These are phyloP conservation scores for Poecilia picta DNA, from an alignment of 2,797 vertebrate species.

Conservation along the genomic window DNA sequence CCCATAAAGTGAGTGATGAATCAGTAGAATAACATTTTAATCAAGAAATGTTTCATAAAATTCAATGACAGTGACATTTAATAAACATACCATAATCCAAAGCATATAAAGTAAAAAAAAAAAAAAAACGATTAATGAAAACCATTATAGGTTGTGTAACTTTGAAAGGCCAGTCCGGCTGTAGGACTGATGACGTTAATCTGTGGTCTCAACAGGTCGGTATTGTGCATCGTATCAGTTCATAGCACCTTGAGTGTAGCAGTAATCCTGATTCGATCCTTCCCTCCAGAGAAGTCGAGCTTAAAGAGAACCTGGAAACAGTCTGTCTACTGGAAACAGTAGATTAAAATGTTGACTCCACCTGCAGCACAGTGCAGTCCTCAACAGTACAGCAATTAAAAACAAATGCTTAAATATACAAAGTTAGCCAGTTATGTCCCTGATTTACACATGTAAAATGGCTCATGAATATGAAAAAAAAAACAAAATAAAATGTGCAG, in stretches of 20 bases:
- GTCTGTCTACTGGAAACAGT: constrained; percentile 50
- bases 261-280: constrained; percentile 29
- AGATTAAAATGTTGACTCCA: constrained; percentile 24
- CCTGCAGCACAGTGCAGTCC: constrained; percentile 60
- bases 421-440: constrained; percentile 62
- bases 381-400: constrained; percentile 43
- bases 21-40: constrained; percentile 61
- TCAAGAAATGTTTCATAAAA: constrained; percentile 64
- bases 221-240: constrained; percentile 36
- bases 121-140: constrained; percentile 28
- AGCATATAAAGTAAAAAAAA: constrained; percentile 42
- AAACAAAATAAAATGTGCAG: constrained; percentile 49
- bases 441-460: constrained; percentile 70
- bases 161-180: constrained; percentile 26
- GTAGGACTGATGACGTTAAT: constrained; percentile 13
- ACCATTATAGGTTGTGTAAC: constrained; percentile 43
- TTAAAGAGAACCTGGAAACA: constrained; percentile 30
- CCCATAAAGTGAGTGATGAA: background rate
- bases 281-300: constrained; percentile 25
- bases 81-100: constrained; percentile 54
- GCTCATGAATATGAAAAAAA: constrained; percentile 51
- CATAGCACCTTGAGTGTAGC: constrained; percentile 56
- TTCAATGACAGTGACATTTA: constrained; percentile 54
- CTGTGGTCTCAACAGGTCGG: constrained; percentile 18
- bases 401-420: constrained; percentile 50